Percentiles rank a stretch among this genome's conserved stretches.
Evolutionary conservation across 2,888 invertebrate species (phyloP).

Genomic region (Amiota minor): DNA sequence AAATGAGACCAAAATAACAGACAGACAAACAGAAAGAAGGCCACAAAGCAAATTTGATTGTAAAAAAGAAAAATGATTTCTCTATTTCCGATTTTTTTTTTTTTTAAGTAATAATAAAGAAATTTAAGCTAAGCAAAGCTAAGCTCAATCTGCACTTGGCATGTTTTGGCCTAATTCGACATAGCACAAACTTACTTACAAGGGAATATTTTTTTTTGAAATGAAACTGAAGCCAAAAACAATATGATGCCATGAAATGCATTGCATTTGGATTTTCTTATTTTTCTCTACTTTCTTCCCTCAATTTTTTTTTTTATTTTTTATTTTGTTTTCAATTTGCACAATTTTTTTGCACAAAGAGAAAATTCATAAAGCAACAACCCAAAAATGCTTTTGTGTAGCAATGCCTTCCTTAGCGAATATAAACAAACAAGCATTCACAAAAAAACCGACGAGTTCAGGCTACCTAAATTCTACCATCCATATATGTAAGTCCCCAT

Average conservation of each 20-base stretch:
- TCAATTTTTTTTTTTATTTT: slow-evolving; percentile 28
- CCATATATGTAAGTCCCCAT: too few species aligned
- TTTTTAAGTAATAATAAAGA: too few species aligned
- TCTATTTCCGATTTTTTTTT: too few species aligned
- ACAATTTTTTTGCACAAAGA: slow-evolving; percentile 41
- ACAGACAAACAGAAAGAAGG: too few species aligned
- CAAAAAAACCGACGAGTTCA: not conserved
- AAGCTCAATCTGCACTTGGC: too few species aligned
- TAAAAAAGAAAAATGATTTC: too few species aligned
- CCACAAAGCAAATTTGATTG: too few species aligned
- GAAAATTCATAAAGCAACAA: slow-evolving; percentile 52
- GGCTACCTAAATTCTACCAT: not conserved
- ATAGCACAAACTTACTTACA: too few species aligned
- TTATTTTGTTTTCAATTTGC: slow-evolving; percentile 31
- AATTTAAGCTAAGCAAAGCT: too few species aligned
- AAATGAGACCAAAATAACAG: too few species aligned
- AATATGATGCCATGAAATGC: not conserved
- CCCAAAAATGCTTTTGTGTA: slow-evolving; percentile 58
- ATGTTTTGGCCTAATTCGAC: too few species aligned
- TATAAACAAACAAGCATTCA: slow-evolving; percentile 29
- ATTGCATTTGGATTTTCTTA: not conserved
- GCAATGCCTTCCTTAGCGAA: slow-evolving; percentile 31
- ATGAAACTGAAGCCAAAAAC: slow-evolving; percentile 1
- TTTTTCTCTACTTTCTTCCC: not conserved
- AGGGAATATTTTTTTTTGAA: not conserved